Evolutionary conservation across 2,797 vertebrate species (phyloP), one percentile per base, ranked within the genome.

Genomic region (Pipistrellus pipistrellus): DNA sequence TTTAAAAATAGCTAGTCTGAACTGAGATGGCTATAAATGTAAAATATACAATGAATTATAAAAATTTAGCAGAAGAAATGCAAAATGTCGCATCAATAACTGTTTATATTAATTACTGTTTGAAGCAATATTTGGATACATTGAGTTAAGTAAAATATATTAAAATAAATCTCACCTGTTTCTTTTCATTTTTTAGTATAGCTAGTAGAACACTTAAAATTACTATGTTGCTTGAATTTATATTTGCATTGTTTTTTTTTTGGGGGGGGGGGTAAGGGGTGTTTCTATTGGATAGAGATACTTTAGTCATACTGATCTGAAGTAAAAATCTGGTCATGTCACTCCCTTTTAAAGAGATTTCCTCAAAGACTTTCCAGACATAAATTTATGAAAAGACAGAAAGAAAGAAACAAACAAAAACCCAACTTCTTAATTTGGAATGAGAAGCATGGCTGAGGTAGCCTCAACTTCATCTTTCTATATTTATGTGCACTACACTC

Each of bases 201-300:
- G 41, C 25, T 73, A 81, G 8, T 73, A 81, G 8, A 86, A 94
- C 20, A 90, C 59, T 94, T 92, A 95, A 76, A 96, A 90, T 92
- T 86, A 81, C 44, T 51, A 68, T 20, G 51, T 71, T 48, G 82
- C 66, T 93, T 83, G 30, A 23, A 78, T n/a, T 41, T 77, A 82
- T 82, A 77, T 85, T n/a, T 88, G 23, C 11, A 85, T 17, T 69
- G 21, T 3, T 57, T 57, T 57, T 57, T 57, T 57, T 57, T 57
- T 53, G 17, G 5, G 51, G 53, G 55, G 21, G 55, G 21, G 55
- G 9, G 6, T 41, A 41, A 21, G 55, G 21, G 55, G 20, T 57
- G 21, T 57, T 94, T 87, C 81, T 88, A 92, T 7, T 53, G 35
- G n/a, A 80, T 13, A 95, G 21, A 78, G 57, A 4, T 69, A 59